Evolutionary conservation across 2,113 vertebrate species (phyloP), one percentile per base, ranked within the genome.

Genomic region (Hemichromis elongatus): DNA sequence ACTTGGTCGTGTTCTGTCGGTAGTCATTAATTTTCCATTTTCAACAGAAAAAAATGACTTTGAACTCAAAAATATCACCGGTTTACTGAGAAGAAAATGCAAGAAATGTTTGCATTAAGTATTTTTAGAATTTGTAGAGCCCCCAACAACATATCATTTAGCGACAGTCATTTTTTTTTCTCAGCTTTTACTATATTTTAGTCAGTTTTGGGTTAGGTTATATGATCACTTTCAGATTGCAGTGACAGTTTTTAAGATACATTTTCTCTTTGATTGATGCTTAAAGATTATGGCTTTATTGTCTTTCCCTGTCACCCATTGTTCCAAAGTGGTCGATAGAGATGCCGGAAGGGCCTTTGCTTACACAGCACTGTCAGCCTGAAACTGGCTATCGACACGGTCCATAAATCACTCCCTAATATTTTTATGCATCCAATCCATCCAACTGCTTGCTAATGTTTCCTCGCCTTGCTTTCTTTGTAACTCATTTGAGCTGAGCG

Each of bases 371-470:
- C 78, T 84, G 90, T 92, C 92, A 92, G 86, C 85, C 84, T 86
- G 88, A 75, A 93, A 91, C 91, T 77, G 89, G 83, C 89, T 83
- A 91, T 90, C 86, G 86, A 90, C 90, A 90, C 16, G 54, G 80
- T 52, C 87, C 90, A 94, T 95, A 94, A 94, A 96, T 95, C 93
- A 92, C 83, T 87, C 85, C 81, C 82, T 86, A 90, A 91, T 90
- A 94, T 94, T 91, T 92, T 86, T 75, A 88, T 93, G 89, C 91
- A 89, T 89, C 86, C 84, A 55, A 82, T 88, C 90, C 86, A 82
- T 92, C 79, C 85, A 73, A 63, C 88, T 89, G 92, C 90, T 66
- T 28, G 70, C 93, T 94, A 94, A 95, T 91, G 92, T 89, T 91
- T 89, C 84, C 80, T 86, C 86, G 81, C 82, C 77, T 86, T 83